Percentiles rank a stretch among this genome's conserved stretches.
phyloP scores from a whole-genome alignment of 2,113 vertebrate species.

The human region DNA sequence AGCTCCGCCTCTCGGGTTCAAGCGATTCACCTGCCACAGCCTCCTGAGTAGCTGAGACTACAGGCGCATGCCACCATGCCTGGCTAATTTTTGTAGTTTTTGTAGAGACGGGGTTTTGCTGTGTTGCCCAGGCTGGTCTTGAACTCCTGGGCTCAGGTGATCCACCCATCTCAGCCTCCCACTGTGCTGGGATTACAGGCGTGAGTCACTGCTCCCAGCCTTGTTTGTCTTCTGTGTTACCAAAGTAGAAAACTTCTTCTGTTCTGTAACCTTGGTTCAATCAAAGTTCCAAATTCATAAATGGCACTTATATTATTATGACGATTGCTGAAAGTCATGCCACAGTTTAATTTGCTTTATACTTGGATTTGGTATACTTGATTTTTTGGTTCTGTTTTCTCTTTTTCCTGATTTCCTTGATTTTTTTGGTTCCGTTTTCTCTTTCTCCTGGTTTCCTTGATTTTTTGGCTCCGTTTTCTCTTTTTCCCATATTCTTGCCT shows the following conservation, averaged over 20 bases:
- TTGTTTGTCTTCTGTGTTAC: neutral
- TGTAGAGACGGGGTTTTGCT: too few relatives aligned
- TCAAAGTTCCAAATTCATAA: neutral
- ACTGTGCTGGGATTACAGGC: too few relatives aligned
- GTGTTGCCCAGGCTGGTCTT: too few relatives aligned
- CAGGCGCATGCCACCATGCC: too few relatives aligned
- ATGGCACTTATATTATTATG: rapidly evolving
- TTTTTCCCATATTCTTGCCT: neutral
- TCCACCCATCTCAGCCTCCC: too few relatives aligned
- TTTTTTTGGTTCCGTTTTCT: rapidly evolving
- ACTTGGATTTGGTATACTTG: rapidly evolving
- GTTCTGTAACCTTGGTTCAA: neutral
- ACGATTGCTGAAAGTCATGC: rapidly evolving
- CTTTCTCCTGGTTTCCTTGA: rapidly evolving
- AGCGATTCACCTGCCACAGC: too few relatives aligned
- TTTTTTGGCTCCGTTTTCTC: rapidly evolving
- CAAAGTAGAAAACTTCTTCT: neutral
- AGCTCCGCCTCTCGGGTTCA: too few relatives aligned
- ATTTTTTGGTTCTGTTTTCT: rapidly evolving
- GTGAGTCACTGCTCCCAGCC: too few relatives aligned
- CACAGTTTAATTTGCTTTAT: rapidly evolving
- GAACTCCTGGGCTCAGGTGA: too few relatives aligned
- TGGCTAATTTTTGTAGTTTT: too few relatives aligned
- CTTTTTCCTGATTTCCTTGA: too few relatives aligned
- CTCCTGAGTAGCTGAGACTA: too few relatives aligned